Evolutionary conservation across 64 coral and sea anemone genomes (phyloP).

Genomic region (Stylophora pistillata): DNA sequence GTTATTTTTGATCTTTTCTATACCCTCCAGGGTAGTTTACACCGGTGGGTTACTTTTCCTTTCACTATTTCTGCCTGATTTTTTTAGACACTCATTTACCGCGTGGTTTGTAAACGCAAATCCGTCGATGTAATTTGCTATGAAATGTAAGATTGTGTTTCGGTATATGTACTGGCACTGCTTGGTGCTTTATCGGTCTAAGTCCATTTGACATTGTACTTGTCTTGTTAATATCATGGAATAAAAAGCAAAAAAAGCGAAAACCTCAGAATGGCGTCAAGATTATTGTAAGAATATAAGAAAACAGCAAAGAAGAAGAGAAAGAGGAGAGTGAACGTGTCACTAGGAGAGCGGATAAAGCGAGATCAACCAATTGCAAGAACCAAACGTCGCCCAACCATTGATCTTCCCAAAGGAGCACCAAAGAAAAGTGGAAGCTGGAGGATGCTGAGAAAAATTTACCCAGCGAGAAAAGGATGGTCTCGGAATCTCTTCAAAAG

Average conservation of each 20-base stretch:
- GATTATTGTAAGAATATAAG: not conserved
- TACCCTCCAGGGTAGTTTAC: too few species aligned
- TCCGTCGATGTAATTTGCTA: too few species aligned
- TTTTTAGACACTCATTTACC: too few species aligned
- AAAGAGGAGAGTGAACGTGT: not conserved
- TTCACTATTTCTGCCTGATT: too few species aligned
- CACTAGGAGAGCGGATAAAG: not conserved
- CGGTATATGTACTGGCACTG: too few species aligned
- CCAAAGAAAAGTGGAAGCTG: not conserved
- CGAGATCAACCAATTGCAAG: not conserved
- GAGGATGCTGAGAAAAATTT: not conserved
- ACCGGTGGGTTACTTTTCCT: too few species aligned
- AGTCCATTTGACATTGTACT: not conserved
- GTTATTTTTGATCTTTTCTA: too few species aligned
- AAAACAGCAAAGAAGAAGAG: slow-evolving; percentile 31
- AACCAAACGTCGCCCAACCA: not conserved
- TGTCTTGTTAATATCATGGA: not conserved
- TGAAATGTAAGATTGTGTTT: too few species aligned
- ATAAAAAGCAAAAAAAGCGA: not conserved
- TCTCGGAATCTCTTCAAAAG: not conserved
- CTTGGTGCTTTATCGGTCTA: too few species aligned
- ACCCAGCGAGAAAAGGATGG: not conserved
- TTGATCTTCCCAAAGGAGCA: not conserved
- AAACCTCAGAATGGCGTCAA: not conserved
- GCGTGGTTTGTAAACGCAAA: too few species aligned